phyloP scores from a whole-genome alignment of 2,888 invertebrate species.

The Achlya flavicornis region DNA sequence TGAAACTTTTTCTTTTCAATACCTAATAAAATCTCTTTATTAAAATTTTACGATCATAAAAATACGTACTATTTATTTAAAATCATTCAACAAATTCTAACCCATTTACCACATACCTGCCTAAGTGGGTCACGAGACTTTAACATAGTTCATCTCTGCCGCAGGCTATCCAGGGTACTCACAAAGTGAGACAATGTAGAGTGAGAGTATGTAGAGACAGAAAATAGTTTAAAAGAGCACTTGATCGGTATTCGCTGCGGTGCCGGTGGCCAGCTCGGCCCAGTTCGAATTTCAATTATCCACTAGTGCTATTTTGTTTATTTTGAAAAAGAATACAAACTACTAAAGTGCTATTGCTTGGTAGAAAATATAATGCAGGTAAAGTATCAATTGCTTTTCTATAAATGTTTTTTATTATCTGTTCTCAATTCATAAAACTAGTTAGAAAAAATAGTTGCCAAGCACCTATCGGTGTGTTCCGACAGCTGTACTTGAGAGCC shows the following conservation, averaged over 20 bases:
- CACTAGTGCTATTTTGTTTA: conserved; percentile 41
- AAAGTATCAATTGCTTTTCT: conserved; percentile 16
- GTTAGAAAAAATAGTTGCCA: too few species aligned
- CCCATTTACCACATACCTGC: conserved; percentile 25
- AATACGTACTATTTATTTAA: conserved; percentile 32
- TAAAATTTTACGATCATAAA: too few species aligned
- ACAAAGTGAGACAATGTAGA: conserved; percentile 40
- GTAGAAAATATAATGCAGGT: conserved; percentile 15
- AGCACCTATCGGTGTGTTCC: too few species aligned
- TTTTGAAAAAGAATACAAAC: conserved; percentile 34
- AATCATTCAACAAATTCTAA: conserved; percentile 46
- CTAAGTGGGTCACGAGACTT: conserved; percentile 46
- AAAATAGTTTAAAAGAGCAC: conserved; percentile 59
- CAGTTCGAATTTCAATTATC: conserved; percentile 63
- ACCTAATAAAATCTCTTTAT: too few species aligned
- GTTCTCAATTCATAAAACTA: too few species aligned
- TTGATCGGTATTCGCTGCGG: conserved; percentile 57
- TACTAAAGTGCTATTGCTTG: neutral
- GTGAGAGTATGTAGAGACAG: too few species aligned
- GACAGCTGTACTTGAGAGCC: too few species aligned
- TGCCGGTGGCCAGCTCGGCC: conserved; percentile 30
- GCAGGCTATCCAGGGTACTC: conserved; percentile 39
- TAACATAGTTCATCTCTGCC: conserved; percentile 46
- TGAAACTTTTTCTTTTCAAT: too few species aligned
- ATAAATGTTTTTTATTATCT: neutral